These are phyloP conservation scores for Lordiphosa stackelbergi DNA, from an alignment of 1,140 invertebrate genomes.

Conservation along the genomic window DNA sequence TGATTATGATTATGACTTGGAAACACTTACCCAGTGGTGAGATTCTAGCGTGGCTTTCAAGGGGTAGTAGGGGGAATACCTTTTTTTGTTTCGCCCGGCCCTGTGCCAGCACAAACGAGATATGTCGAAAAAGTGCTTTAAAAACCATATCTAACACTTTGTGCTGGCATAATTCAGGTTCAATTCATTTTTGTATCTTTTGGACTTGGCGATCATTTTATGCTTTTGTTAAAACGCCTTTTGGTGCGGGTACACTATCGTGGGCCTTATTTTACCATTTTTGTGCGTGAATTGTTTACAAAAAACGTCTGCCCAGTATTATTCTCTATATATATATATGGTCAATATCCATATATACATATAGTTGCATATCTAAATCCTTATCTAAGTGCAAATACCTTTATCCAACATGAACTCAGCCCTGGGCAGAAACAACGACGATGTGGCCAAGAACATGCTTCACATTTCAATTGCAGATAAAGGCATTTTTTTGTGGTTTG, in stretches of 20 bases:
- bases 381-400: conserved; percentile 36
- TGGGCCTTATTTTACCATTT: conserved; percentile 74
- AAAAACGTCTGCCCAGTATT: conserved; percentile 77
- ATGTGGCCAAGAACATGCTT: conserved; percentile 74
- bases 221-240: conserved; percentile 16
- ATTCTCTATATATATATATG: conserved; percentile 59
- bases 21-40: conserved; percentile 13
- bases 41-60: not conserved
- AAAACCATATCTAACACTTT: not conserved
- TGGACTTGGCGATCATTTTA: conserved; percentile 3
- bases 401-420: conserved; percentile 75
- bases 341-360: conserved; percentile 43
- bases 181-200: conserved; percentile 7
- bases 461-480: conserved; percentile 41
- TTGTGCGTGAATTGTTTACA: conserved; percentile 78
- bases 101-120: conserved; percentile 11
- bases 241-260: conserved; percentile 30
- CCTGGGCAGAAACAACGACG: conserved; percentile 77
- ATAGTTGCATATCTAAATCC: conserved; percentile 18
- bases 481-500: conserved; percentile 52
- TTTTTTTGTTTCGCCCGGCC: conserved; percentile 1
- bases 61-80: not conserved
- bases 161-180: conserved; percentile 1
- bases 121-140: not conserved
- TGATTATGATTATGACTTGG: conserved; percentile 6